Evolutionary conservation across 2,797 vertebrate species (phyloP), one percentile per base, ranked within the genome.

Genomic region (Malacoraja senta): DNA sequence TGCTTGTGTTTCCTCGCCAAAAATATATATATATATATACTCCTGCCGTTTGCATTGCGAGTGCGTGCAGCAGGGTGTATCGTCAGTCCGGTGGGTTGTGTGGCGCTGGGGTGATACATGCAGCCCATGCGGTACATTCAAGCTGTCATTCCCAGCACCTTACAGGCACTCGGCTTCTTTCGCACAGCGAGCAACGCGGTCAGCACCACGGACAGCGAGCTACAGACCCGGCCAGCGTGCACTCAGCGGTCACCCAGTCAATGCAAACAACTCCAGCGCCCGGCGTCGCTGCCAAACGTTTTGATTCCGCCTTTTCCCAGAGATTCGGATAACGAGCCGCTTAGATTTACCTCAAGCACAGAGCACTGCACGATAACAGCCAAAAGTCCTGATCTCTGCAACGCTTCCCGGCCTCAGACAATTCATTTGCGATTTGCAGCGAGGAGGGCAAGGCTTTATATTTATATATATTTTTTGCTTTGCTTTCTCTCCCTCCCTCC

Each of bases 181-280:
- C 21, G 32, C 35, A 24, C 86, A 26, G 53, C 35, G 63, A 71
- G 63, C 19, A 38, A 7, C 29, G 72, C 38, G 9, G 19, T 71
- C 93, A 93, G 95, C 94, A 95, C 94, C 94, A 94, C 0, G 93
- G 95, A 95, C 94, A 95, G 94, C 93, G 94, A 92, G 88, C 93
- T 84, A 93, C 65, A 94, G 15, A 63, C 38, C 61, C 17, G 10
- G 21, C 53, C 29, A 83, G n/a, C 32, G 1, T n/a, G 86, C 29
- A 32, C 24, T 1, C 7, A 6, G 61, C 0, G 53, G 1, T 53
- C 44, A 53, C 44, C 44, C 0, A 13, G n/a, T n/a, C 1, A 88
- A 68, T 35, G 86, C 32, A 15, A 80, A 15, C 32, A 90, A 32
- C 61, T 68, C 68, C 35, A 71, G 65, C 2, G 38, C 21, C 35